Base-by-base conservation (phyloP, 2,888 invertebrate genomes). In the Eupithecia abbreviata region DNA sequence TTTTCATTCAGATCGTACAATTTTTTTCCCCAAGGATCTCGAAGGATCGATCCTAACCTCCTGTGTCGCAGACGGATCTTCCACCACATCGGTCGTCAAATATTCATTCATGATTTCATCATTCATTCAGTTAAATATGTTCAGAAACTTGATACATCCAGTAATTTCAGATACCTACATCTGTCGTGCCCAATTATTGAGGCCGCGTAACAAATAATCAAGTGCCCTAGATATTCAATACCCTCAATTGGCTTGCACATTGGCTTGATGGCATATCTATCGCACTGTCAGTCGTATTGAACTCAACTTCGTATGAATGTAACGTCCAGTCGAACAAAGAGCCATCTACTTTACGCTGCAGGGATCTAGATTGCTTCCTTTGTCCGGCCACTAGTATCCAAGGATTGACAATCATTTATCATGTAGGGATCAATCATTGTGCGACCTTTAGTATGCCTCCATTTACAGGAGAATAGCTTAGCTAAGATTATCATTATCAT, bases 201-300 rank as follows among this genome's bases (percentile, higher is more conserved):
- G 73, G 71, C 43, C 73, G 73, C 47, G 68, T n/a, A 67, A 74
- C 69, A 30, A 73, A 73, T 67, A 71, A 67, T 71, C 67, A 67
- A 75, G 74, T 78, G 78, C 42, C 69, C 76, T 74, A 78, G 74
- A 70, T 76, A 72, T 72, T 73, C 71, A 75, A 71, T 73, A 71
- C 73, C 47, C 66, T 66, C 78, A 76, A 76, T 74, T 76, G 58
- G 18, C 66, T 71, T 70, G 76, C 77, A 72, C 45, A 75, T 72
- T 66, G 47, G 62, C 74, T 70, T 55, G 30, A 62, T 62, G 62
- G 62, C 9, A 58, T 58, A 62, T 62, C 62, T 62, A 18, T 62
- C 62, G 62, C 30, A 58, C 18, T 10, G 58, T 6, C 55, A 58
- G 55, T 18, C 18, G 18, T 62, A 58, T 62, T 62, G 10, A 62